Evolutionary conservation across 2,113 vertebrate genomes (phyloP).

Genomic region (Oryzias celebensis): DNA sequence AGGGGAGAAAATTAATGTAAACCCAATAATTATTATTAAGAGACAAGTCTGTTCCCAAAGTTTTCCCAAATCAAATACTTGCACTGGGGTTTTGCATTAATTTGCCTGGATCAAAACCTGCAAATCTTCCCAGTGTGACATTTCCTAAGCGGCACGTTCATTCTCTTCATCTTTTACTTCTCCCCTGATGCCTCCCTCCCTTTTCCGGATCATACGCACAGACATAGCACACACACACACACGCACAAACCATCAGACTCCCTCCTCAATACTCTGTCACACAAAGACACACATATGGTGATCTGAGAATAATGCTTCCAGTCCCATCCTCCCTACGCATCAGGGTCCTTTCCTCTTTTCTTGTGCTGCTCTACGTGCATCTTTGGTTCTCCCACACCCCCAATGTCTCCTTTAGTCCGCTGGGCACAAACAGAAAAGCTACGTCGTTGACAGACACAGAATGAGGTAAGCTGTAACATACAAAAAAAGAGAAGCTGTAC

Average conservation of each 20-base stretch:
- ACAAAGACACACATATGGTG: conserved; percentile 69
- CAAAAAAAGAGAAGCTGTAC: conserved; percentile 56
- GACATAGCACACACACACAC: conserved; percentile 31
- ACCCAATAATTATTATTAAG: conserved; percentile 99
- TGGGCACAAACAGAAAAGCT: conserved; percentile 67
- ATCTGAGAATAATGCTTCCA: conserved; percentile 70
- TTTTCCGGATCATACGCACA: conserved; percentile 46
- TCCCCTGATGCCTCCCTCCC: conserved; percentile 69
- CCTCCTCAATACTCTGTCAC: conserved; percentile 64
- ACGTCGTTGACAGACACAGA: conserved; percentile 64
- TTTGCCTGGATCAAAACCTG: conserved; percentile 98
- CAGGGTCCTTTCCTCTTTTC: conserved; percentile 58
- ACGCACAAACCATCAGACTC: conserved; percentile 59
- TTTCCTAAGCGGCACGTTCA: conserved; percentile 86
- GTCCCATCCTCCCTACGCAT: conserved; percentile 65
- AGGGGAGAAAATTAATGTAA: conserved; percentile 93
- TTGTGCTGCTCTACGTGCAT: conserved; percentile 45
- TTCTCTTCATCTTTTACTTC: conserved; percentile 77
- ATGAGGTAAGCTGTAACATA: conserved; percentile 71
- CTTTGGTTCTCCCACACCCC: conserved; percentile 56
- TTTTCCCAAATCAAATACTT: conserved; percentile 99
- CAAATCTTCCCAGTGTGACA: conserved; percentile 99
- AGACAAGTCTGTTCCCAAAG: conserved; percentile 97
- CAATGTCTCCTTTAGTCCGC: conserved; percentile 63
- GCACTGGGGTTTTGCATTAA: conserved; percentile 99